phyloP scores from a whole-genome alignment of 2,113 vertebrate genomes.

The Columba janthina region DNA sequence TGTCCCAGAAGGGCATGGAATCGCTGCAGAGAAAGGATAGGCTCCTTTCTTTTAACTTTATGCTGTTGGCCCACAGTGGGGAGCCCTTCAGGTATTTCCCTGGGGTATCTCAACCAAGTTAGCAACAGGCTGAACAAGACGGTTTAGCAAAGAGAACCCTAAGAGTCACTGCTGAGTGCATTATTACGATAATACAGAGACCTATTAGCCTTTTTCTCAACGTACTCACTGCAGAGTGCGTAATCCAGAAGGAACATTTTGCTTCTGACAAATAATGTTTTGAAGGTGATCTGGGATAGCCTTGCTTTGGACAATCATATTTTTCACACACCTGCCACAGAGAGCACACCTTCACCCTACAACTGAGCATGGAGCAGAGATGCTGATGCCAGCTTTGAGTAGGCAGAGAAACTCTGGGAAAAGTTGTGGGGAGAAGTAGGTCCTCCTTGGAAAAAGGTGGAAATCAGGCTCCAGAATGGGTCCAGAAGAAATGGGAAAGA shows the following conservation, averaged over 20 bases:
- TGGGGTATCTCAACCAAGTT: background rate
- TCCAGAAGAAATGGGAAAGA: background rate
- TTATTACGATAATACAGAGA: background rate
- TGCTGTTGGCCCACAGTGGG: background rate
- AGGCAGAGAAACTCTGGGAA: background rate
- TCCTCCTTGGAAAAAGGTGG: background rate
- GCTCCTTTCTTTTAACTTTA: background rate
- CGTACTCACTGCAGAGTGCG: background rate
- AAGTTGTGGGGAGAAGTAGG: background rate
- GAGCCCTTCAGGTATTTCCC: background rate
- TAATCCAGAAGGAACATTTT: background rate
- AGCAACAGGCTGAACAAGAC: background rate
- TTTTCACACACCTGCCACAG: rapidly evolving
- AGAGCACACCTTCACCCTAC: background rate
- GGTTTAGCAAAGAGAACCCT: background rate
- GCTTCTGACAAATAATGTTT: background rate
- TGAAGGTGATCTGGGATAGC: background rate
- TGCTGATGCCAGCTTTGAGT: background rate
- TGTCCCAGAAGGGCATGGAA: background rate
- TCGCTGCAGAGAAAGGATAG: background rate
- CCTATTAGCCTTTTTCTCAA: background rate
- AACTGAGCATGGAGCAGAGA: background rate
- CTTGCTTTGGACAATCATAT: background rate
- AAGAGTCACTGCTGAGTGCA: background rate
- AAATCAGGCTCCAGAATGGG: background rate